Conservation (phyloP, 1,140 invertebrate genomes). For the Lineus longissimus region DNA sequence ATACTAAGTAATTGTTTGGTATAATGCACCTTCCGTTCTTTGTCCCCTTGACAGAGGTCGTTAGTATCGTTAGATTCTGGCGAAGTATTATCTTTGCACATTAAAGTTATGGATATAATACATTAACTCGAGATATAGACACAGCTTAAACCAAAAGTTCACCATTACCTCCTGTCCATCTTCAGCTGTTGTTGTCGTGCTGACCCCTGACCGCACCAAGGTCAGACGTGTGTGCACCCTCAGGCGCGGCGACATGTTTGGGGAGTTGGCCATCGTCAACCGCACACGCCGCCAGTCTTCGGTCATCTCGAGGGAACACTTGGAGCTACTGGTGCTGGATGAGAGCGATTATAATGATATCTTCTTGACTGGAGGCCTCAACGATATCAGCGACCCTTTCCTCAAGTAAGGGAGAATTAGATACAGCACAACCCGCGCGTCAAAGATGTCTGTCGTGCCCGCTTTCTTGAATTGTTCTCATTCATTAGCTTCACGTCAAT, state of each 20-base stretch:
- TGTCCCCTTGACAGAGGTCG: too few species aligned
- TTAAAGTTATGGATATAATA: too few species aligned
- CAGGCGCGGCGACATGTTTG: conserved; percentile 41
- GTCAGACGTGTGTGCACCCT: conserved; percentile 33
- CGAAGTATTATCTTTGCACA: too few species aligned
- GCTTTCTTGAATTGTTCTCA: not conserved
- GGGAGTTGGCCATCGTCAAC: conserved; percentile 41
- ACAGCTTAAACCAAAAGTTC: not conserved
- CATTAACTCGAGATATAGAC: too few species aligned
- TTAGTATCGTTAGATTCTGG: too few species aligned
- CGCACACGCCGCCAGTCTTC: conserved; percentile 30
- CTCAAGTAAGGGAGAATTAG: conserved; percentile 27
- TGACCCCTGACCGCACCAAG: conserved; percentile 26
- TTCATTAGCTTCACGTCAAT: too few species aligned
- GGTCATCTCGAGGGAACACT: conserved; percentile 38
- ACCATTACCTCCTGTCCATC: not conserved
- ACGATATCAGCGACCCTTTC: conserved; percentile 34
- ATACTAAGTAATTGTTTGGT: too few species aligned
- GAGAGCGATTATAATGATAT: conserved; percentile 41
- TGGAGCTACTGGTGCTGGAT: conserved; percentile 39
- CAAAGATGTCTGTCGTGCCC: not conserved
- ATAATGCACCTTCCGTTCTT: too few species aligned
- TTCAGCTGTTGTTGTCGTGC: conserved; percentile 34
- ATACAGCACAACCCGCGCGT: not conserved
- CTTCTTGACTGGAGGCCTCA: conserved; percentile 42